Conservation (phyloP, 2,113 vertebrate species). For the Cathartes aura region DNA sequence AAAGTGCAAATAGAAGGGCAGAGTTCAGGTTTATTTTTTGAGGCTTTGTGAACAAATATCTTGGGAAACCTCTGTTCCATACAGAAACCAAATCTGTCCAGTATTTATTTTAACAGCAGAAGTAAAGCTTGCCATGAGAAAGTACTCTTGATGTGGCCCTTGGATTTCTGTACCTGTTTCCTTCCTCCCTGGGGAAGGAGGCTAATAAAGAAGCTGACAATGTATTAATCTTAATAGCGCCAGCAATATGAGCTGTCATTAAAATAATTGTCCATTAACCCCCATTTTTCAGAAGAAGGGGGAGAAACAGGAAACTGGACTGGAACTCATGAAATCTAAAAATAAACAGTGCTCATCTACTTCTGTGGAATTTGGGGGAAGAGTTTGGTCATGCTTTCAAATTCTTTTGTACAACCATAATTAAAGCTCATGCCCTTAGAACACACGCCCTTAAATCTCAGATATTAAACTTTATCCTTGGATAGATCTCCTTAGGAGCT, state of each 20-base stretch:
- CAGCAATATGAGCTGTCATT: not conserved
- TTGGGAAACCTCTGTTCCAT: not conserved
- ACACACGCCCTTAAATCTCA: not conserved
- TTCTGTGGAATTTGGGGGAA: not conserved
- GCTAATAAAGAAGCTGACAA: not conserved
- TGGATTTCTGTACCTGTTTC: not conserved
- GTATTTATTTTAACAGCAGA: constrained; percentile 12
- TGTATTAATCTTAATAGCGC: not conserved
- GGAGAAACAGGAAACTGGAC: not conserved
- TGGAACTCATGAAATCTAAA: not conserved
- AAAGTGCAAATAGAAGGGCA: constrained; percentile 10
- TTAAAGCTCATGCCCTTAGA: not conserved
- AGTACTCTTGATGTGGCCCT: not conserved
- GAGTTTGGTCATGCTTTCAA: not conserved
- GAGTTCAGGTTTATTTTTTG: not conserved
- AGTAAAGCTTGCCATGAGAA: not conserved
- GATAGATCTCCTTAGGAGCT: not conserved
- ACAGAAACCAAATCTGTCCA: not conserved
- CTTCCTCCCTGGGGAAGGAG: not conserved
- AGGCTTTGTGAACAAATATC: not conserved
- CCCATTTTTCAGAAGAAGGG: not conserved
- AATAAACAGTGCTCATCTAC: not conserved
- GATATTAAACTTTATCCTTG: not conserved
- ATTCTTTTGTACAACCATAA: not conserved
- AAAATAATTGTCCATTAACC: not conserved